A percentile compares a stretch with the other conserved stretches of the same genome.
Conservation (phyloP, 2,113 vertebrate genomes). For the Motacilla alba region DNA sequence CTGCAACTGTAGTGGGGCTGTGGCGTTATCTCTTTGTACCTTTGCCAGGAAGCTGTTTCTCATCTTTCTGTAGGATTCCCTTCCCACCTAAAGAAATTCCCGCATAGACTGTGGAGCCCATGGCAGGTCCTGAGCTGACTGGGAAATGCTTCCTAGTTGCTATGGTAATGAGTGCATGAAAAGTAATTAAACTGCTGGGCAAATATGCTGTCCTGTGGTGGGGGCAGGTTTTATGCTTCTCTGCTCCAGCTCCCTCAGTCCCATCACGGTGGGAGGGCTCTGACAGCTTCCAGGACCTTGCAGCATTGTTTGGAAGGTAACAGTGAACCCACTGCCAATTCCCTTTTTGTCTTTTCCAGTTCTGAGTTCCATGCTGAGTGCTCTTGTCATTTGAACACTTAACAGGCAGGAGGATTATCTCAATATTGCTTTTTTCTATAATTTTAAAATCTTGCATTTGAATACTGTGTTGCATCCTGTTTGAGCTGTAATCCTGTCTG, state of each 20-base stretch:
- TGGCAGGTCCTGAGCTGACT: conserved; percentile 5
- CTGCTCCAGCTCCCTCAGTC: neutral
- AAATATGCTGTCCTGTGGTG: neutral
- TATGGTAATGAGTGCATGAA: neutral
- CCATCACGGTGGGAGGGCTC: neutral
- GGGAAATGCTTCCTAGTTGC: neutral
- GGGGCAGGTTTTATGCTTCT: neutral
- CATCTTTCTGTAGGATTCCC: neutral
- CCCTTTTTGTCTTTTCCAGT: neutral
- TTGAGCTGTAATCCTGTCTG: neutral
- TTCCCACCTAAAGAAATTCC: neutral
- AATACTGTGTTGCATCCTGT: neutral
- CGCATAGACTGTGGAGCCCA: neutral
- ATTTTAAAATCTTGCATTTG: neutral
- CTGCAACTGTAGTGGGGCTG: neutral
- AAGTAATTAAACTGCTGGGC: neutral
- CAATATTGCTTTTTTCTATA: neutral
- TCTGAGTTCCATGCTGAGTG: neutral
- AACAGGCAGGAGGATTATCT: neutral
- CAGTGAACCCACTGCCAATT: neutral
- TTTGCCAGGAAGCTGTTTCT: neutral
- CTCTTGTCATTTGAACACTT: neutral
- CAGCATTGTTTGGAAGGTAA: neutral
- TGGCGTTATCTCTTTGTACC: neutral
- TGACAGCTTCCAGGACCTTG: neutral